phyloP scores from a whole-genome alignment of 2,797 vertebrate species.

The Mormyrus hasselquistii region DNA sequence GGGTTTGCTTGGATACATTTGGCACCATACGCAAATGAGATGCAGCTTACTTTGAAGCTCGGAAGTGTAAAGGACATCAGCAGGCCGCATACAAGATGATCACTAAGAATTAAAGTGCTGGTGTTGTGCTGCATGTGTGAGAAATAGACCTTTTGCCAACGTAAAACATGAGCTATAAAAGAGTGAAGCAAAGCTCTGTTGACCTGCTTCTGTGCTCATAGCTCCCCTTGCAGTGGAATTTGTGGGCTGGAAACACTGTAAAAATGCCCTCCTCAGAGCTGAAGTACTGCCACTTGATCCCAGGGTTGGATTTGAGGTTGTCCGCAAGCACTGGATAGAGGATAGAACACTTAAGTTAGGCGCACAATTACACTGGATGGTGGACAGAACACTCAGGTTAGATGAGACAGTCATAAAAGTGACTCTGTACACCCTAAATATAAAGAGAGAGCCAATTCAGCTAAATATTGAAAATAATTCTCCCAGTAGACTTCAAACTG shows the following conservation, averaged over 20 bases:
- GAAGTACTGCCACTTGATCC: constrained; percentile 99
- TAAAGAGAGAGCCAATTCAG: not conserved
- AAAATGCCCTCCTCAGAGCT: constrained; percentile 98
- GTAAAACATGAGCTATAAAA: not conserved
- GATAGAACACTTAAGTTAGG: not conserved
- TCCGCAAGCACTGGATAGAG: constrained; percentile 80
- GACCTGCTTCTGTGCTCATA: constrained; percentile 97
- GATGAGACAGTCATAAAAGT: not conserved
- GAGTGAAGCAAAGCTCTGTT: not conserved
- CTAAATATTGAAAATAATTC: not conserved
- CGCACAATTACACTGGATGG: not conserved
- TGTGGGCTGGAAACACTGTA: constrained; percentile 95
- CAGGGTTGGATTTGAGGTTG: constrained; percentile 96
- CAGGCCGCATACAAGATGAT: not conserved
- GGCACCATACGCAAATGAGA: not conserved
- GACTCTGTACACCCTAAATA: not conserved
- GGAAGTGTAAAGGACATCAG: not conserved
- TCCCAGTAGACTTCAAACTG: not conserved
- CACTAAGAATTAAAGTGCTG: too few relatives aligned
- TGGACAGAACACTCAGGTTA: not conserved
- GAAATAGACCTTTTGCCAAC: not conserved
- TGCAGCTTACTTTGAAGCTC: not conserved
- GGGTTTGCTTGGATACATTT: not conserved
- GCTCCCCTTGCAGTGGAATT: constrained; percentile 91
- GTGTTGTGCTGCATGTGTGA: not conserved